These are phyloP conservation scores for Mycteria americana DNA, from an alignment of 2,797 vertebrate species.

Conservation along the genomic window DNA sequence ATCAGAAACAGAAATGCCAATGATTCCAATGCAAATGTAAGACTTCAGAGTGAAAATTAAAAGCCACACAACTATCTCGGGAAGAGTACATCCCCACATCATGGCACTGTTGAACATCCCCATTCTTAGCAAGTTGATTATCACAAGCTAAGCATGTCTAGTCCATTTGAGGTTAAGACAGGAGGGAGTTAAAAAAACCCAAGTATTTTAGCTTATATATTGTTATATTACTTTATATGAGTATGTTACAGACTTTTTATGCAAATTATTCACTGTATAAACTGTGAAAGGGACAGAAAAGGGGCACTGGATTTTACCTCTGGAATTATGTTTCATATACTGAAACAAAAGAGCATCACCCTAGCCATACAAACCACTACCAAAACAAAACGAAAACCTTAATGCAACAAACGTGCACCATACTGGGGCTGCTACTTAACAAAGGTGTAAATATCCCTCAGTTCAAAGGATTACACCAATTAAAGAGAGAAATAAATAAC, in stretches of 20 bases:
- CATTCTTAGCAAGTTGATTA: neutral
- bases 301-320: neutral
- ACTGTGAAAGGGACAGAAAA: neutral
- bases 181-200: neutral
- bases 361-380: neutral
- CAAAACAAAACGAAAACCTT: neutral
- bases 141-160: neutral
- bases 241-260: neutral
- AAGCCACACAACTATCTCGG: neutral
- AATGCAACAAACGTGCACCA: neutral
- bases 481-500: neutral
- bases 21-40: slow-evolving; percentile 59
- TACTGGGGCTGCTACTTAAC: neutral
- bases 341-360: neutral
- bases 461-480: neutral
- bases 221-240: neutral
- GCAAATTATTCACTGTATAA: neutral
- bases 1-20: neutral
- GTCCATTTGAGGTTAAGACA: neutral
- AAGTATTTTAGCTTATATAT: neutral
- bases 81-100: neutral
- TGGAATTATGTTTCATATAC: neutral
- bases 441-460: neutral
- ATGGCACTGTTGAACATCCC: neutral
- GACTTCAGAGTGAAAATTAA: neutral